These are phyloP conservation scores for Capitulum mitella DNA, from an alignment of 2,888 invertebrate genomes.

Conservation along the genomic window DNA sequence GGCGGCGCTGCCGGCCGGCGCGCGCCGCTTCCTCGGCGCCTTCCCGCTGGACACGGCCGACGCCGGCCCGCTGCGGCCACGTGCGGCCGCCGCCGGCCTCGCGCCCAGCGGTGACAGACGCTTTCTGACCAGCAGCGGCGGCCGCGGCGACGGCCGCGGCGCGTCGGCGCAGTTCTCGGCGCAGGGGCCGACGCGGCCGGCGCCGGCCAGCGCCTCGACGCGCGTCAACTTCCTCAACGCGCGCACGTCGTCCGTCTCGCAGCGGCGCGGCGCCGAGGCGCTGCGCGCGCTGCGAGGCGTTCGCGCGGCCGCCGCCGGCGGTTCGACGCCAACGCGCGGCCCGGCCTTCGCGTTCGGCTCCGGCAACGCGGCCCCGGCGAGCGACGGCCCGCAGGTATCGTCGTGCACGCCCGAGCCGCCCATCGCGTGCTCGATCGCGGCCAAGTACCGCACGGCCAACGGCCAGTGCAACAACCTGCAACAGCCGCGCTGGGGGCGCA, in stretches of 20 bases:
- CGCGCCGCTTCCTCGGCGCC: neutral
- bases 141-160: too few species aligned
- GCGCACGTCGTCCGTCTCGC: neutral
- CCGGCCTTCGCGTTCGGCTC: neutral
- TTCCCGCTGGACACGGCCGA: neutral
- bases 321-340: too few species aligned
- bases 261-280: neutral
- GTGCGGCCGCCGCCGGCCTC: neutral
- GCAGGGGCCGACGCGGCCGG: neutral
- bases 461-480: constrained; percentile 1
- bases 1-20: neutral
- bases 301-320: too few species aligned
- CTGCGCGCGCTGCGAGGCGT: neutral
- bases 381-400: too few species aligned
- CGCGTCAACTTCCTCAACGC: neutral
- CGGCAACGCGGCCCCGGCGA: neutral
- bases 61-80: neutral
- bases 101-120: neutral
- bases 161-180: neutral
- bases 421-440: neutral
- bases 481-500: neutral
- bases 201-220: neutral
- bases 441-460: neutral
- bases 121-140: too few species aligned
- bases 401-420: neutral